Percentiles rank a stretch among this genome's conserved stretches.
phyloP scores from a whole-genome alignment of 1,140 invertebrate species.

The Drosophila bocqueti region DNA sequence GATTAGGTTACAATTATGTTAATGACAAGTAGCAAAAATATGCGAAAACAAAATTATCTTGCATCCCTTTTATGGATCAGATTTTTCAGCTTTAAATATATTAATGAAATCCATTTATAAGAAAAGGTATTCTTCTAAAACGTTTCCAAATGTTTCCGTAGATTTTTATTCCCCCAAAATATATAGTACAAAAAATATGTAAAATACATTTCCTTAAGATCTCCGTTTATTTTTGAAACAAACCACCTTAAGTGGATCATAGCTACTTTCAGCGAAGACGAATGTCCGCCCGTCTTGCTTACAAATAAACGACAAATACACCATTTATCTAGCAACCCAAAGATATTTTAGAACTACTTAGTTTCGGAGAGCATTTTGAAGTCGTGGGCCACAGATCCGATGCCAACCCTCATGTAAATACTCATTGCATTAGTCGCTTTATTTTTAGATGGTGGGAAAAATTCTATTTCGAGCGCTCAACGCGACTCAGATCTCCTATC shows the following conservation, averaged over 20 bases:
- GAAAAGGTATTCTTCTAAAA: background rate
- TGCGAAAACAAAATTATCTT: too few relatives aligned
- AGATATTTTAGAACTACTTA: conserved; percentile 11
- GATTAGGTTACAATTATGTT: background rate
- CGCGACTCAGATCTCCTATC: conserved; percentile 73
- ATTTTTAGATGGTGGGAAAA: conserved; percentile 82
- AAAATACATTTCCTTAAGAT: background rate
- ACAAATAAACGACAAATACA: conserved; percentile 36
- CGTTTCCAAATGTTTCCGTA: background rate
- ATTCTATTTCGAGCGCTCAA: conserved; percentile 72
- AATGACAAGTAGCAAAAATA: background rate
- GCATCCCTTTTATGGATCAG: too few relatives aligned
- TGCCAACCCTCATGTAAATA: conserved; percentile 30
- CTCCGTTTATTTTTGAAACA: conserved; percentile 1
- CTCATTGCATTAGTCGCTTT: conserved; percentile 60
- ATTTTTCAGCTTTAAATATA: too few relatives aligned
- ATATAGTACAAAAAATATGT: too few relatives aligned
- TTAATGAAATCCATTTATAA: too few relatives aligned
- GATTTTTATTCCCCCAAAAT: background rate
- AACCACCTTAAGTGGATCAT: conserved; percentile 2
- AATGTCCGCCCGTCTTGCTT: conserved; percentile 19
- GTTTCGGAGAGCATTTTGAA: conserved; percentile 33
- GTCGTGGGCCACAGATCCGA: conserved; percentile 32
- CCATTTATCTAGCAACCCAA: conserved; percentile 23
- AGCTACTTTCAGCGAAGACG: conserved; percentile 10